Percentiles rank a stretch among this genome's conserved stretches.
Conservation (phyloP, 2,113 vertebrate species). For the Oryzias celebensis region DNA sequence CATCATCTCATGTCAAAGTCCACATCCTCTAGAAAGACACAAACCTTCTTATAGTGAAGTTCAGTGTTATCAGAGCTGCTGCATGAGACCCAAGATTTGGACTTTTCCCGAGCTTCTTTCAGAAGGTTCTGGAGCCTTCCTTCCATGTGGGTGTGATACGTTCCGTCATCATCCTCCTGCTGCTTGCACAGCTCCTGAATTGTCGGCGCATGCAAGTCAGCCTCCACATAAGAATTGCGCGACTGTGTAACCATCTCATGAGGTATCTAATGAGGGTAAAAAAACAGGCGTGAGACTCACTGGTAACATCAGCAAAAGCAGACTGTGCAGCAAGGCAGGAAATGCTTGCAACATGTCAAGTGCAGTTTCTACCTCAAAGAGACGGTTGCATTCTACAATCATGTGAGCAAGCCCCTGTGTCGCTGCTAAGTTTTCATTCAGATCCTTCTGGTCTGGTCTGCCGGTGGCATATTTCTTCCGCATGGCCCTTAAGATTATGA, state of each 20-base stretch:
- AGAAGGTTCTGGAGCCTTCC: constrained; percentile 85
- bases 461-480: constrained; percentile 96
- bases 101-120: constrained; percentile 92
- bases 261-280: constrained; percentile 81
- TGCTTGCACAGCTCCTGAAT: constrained; percentile 87
- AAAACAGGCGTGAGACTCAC: constrained; percentile 10
- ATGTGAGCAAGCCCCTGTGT: constrained; percentile 96
- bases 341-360: constrained; percentile 25
- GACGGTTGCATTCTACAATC: constrained; percentile 92
- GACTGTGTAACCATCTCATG: constrained; percentile 93
- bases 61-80: constrained; percentile 88
- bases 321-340: constrained; percentile 18
- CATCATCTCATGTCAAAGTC: too few species aligned
- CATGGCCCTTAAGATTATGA: constrained; percentile 84
- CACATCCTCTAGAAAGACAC: neutral
- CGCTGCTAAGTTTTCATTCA: constrained; percentile 95
- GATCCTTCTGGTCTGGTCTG: constrained; percentile 96
- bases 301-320: constrained; percentile 13
- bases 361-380: constrained; percentile 87
- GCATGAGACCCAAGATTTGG: constrained; percentile 91
- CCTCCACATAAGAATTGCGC: constrained; percentile 88
- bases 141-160: constrained; percentile 84
- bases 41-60: constrained; percentile 92
- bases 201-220: constrained; percentile 85
- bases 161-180: constrained; percentile 84